Conservation (phyloP, 2,888 invertebrate species). For the Caradrina clavipalpis region DNA sequence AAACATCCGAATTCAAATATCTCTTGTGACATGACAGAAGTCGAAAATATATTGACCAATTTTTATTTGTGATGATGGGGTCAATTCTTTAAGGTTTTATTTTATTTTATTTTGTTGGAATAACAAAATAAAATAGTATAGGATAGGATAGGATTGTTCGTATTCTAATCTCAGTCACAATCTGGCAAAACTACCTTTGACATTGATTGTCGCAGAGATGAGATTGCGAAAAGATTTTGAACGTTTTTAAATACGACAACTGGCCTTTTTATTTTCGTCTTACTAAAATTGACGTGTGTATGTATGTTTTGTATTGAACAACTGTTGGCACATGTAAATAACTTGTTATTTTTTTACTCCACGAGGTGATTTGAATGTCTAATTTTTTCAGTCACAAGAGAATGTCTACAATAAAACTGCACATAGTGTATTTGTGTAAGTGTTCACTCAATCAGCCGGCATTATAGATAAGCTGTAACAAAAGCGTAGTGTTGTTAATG, state of each 20-base stretch:
- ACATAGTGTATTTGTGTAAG: constrained; percentile 78
- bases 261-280: not conserved
- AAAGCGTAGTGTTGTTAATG: constrained; percentile 88
- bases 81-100: too few relatives aligned
- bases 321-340: not conserved
- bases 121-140: too few relatives aligned
- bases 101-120: too few relatives aligned
- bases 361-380: not conserved
- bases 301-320: not conserved
- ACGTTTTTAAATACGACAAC: too few relatives aligned
- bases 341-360: not conserved
- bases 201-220: too few relatives aligned
- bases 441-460: constrained; percentile 76
- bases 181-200: too few relatives aligned
- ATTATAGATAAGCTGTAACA: constrained; percentile 80
- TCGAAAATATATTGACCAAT: not conserved
- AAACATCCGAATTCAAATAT: not conserved
- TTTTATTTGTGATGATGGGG: not conserved
- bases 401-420: constrained; percentile 79
- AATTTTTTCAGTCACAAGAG: constrained; percentile 2
- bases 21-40: not conserved
- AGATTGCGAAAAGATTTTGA: too few relatives aligned
- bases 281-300: not conserved
- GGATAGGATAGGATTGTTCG: too few relatives aligned
- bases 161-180: too few relatives aligned